Evolutionary conservation across 92 coral and sea anemone genomes (phyloP).

Genomic region (Actinostola sp.): DNA sequence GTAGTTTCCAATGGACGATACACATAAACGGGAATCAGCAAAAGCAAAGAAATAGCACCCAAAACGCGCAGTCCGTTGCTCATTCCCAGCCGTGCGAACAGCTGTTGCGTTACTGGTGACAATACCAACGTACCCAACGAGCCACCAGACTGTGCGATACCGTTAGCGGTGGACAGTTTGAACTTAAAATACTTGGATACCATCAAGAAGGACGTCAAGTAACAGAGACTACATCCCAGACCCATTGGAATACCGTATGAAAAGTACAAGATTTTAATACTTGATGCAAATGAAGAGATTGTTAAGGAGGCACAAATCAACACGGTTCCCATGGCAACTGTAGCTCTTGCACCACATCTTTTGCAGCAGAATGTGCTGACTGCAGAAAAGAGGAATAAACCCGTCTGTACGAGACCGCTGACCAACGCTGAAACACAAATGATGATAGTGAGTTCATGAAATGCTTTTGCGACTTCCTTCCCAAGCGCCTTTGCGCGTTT

Average conservation of each 20-base stretch:
- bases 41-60: not conserved
- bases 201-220: conserved; percentile 16
- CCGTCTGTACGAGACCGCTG: conserved; percentile 5
- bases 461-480: too few species aligned
- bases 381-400: conserved; percentile 27
- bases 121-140: conserved; percentile 23
- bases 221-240: conserved; percentile 15
- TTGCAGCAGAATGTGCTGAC: conserved; percentile 27
- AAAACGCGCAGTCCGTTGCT: conserved; percentile 16
- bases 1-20: conserved; percentile 11
- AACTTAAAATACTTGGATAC: conserved; percentile 18
- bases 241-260: conserved; percentile 20
- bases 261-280: conserved; percentile 21
- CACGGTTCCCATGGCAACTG: conserved; percentile 27
- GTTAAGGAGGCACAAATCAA: not conserved
- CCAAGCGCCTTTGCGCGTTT: too few species aligned
- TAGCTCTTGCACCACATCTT: conserved; percentile 14
- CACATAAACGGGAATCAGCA: conserved; percentile 14
- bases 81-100: conserved; percentile 13
- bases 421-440: too few species aligned
- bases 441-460: too few species aligned
- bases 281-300: conserved; percentile 18
- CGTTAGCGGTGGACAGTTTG: conserved; percentile 19
- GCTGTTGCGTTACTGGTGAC: conserved; percentile 22
- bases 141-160: conserved; percentile 16